Evolutionary conservation across 2,888 invertebrate genomes (phyloP), one percentile per base, ranked within the genome.

Genomic region (Plebejus argus): DNA sequence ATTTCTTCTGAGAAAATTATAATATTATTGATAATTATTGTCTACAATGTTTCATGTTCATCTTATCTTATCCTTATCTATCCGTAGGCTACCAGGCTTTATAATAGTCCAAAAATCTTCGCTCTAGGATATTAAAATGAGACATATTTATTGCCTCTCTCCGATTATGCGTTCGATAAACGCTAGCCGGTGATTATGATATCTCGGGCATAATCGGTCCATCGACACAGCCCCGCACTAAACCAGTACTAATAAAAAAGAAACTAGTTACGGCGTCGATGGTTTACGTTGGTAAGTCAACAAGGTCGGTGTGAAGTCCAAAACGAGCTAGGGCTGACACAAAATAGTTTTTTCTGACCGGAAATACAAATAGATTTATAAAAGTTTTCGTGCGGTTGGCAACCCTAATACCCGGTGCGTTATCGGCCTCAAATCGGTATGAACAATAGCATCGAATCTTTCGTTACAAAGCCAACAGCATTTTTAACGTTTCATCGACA

Each of bases 141-240:
- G 92, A 93, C 93, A 91, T 93, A 93, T 93, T 93, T 93, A 93
- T 92, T 88, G 91, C 91, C 88, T 87, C 86, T 85, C 90, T 89
- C 88, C 89, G 93, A 94, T 94, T 92, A 93, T 91, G 87, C 85
- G 89, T 89, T 92, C 91, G 93, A 93, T 94, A 93, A 92, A 94
- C 91, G 89, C 90, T 89, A 92, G 91, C 93, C 93, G 89, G 92
- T 93, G 93, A 94, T 94, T 94, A 94, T 93, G 93, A 93, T 94
- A 94, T 94, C 94, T 93, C 85, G 76, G 86, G 88, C 90, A 88
- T 91, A 92, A 94, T 93, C 93, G 91, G 89, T 89, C 86, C 88
- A 93, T 92, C 93, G 93, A 91, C 92, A 91, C 90, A 83, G 90
- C 88, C 86, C 91, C 89, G 92, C 87, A 91, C 90, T 87, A 91